phyloP scores from a whole-genome alignment of 2,113 vertebrate species.

The Girardinichthys multiradiatus region DNA sequence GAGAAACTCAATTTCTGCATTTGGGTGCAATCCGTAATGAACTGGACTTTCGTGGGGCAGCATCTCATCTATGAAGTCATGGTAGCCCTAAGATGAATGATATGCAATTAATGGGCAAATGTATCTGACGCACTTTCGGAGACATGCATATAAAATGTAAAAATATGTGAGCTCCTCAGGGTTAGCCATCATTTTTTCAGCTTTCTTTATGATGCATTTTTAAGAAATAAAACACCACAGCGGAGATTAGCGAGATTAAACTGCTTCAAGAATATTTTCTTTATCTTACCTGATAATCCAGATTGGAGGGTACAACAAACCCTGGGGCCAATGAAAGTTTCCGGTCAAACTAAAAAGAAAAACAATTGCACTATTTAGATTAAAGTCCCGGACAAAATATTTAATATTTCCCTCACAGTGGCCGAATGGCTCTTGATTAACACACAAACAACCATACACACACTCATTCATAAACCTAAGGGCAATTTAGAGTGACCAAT shows the following conservation, averaged over 20 bases:
- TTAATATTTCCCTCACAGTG: background rate
- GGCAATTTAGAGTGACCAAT: too few relatives aligned
- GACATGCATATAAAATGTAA: background rate
- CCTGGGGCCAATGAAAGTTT: constrained; percentile 76
- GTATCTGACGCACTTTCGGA: background rate
- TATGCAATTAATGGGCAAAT: background rate
- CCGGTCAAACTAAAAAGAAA: constrained; percentile 78
- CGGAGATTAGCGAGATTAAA: background rate
- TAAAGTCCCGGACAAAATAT: background rate
- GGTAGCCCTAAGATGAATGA: constrained; percentile 75
- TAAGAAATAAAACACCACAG: background rate
- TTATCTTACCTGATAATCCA: constrained; percentile 77
- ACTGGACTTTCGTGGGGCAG: constrained; percentile 78
- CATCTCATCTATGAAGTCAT: constrained; percentile 81
- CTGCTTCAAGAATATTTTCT: background rate
- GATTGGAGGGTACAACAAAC: constrained; percentile 81
- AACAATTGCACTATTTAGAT: constrained; percentile 7
- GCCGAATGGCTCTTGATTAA: background rate
- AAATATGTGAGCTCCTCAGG: background rate
- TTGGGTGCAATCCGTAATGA: constrained; percentile 79
- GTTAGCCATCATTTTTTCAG: background rate
- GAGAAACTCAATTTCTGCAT: constrained; percentile 82
- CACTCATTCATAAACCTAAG: too few relatives aligned
- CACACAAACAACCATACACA: too few relatives aligned
- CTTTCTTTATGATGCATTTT: background rate